These are phyloP conservation scores for Rhinella marina DNA, from an alignment of 2,797 vertebrate genomes.

Conservation along the genomic window DNA sequence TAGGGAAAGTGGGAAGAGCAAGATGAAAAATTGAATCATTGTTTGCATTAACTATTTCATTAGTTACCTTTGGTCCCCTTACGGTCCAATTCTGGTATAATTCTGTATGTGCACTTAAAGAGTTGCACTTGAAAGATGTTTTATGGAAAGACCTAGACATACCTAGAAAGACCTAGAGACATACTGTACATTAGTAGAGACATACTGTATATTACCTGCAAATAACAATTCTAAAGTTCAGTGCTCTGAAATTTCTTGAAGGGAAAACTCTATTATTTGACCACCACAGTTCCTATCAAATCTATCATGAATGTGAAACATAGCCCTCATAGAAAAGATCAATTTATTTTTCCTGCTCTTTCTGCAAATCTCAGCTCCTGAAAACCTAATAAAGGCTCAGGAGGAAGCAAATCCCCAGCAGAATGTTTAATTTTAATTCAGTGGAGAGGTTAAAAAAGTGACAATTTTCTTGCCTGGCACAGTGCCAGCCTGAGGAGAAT, in stretches of 20 bases:
- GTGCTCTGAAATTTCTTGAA: constrained; percentile 5
- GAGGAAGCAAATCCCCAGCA: constrained; percentile 30
- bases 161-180: too few relatives aligned
- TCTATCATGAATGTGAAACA: constrained; percentile 14
- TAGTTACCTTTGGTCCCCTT: too few relatives aligned
- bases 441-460: constrained; percentile 27
- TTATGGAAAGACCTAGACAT: too few relatives aligned
- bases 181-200: too few relatives aligned
- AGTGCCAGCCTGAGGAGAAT: neutral
- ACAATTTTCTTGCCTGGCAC: neutral
- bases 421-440: constrained; percentile 42
- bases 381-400: constrained; percentile 35
- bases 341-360: constrained; percentile 31
- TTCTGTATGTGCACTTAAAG: too few relatives aligned
- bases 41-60: too few relatives aligned
- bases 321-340: constrained; percentile 33
- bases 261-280: constrained; percentile 22
- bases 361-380: constrained; percentile 32
- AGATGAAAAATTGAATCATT: too few relatives aligned
- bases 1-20: too few relatives aligned
- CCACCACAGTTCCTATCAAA: neutral
- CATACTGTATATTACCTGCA: neutral
- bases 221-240: neutral
- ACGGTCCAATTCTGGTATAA: too few relatives aligned
- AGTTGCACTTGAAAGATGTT: too few relatives aligned